Percentiles rank a stretch among this genome's conserved stretches.
phyloP scores from a whole-genome alignment of 2,888 invertebrate genomes.

The Heliconius charithonia region DNA sequence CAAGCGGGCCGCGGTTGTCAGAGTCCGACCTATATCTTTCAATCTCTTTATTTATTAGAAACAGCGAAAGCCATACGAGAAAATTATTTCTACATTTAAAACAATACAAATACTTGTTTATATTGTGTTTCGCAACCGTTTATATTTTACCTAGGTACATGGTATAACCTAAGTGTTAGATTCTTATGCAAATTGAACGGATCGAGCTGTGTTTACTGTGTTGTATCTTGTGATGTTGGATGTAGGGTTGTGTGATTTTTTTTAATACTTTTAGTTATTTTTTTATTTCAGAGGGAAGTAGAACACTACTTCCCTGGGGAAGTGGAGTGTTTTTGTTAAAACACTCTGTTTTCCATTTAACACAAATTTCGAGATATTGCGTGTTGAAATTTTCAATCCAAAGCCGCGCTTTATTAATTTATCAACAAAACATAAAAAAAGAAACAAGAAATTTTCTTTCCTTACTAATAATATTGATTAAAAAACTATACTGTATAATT shows the following conservation, averaged over 20 bases:
- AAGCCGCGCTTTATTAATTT: too few species aligned
- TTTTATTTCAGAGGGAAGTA: too few species aligned
- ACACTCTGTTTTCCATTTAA: too few species aligned
- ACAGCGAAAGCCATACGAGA: conserved; percentile 26
- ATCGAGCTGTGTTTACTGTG: background rate
- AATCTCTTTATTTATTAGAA: conserved; percentile 49
- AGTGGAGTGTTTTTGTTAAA: too few species aligned
- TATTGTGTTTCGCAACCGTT: conserved; percentile 27
- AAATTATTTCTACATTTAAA: conserved; percentile 36
- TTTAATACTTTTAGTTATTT: background rate
- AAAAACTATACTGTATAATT: background rate
- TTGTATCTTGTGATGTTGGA: background rate
- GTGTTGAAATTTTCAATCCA: too few species aligned
- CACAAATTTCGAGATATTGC: too few species aligned
- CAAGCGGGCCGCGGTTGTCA: conserved; percentile 34
- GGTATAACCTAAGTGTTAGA: conserved; percentile 23
- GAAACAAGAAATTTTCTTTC: background rate
- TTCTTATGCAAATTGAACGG: conserved; percentile 23
- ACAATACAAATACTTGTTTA: conserved; percentile 29
- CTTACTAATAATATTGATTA: background rate
- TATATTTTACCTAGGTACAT: conserved; percentile 16
- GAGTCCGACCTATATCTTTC: conserved; percentile 48
- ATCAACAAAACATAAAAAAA: background rate
- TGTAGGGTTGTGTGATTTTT: background rate
- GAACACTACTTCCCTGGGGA: too few species aligned